phyloP scores from a whole-genome alignment of 2,113 vertebrate genomes.

The Syngnathus typhle region DNA sequence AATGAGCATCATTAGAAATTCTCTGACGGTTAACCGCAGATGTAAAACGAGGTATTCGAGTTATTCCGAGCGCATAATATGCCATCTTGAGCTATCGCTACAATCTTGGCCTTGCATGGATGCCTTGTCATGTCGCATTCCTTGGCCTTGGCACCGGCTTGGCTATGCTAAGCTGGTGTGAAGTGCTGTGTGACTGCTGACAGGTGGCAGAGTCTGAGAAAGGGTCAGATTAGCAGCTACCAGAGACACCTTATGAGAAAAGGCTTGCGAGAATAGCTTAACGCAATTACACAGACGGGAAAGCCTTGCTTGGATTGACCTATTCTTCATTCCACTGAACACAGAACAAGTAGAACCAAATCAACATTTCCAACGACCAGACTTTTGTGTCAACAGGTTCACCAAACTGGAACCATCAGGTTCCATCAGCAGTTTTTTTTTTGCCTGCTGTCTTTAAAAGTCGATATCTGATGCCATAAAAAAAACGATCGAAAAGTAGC shows the following conservation, averaged over 20 bases:
- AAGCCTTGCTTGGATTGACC: not conserved
- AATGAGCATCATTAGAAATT: slow-evolving; percentile 14
- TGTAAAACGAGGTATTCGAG: slow-evolving; percentile 5
- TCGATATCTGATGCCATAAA: not conserved
- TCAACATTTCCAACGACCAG: not conserved
- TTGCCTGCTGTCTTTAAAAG: slow-evolving; percentile 3
- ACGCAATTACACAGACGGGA: not conserved
- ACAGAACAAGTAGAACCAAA: not conserved
- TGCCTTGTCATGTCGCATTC: slow-evolving; percentile 24
- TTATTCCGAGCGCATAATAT: slow-evolving; percentile 13
- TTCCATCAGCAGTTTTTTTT: too few species aligned
- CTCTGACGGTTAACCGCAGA: slow-evolving; percentile 15
- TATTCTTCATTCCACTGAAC: not conserved
- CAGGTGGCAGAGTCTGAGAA: slow-evolving; percentile 32
- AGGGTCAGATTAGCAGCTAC: slow-evolving; percentile 33
- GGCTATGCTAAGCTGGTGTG: slow-evolving; percentile 27
- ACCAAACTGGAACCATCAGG: too few species aligned
- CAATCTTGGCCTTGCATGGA: slow-evolving; percentile 10
- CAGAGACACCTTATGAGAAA: slow-evolving; percentile 12
- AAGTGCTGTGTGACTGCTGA: slow-evolving; percentile 39
- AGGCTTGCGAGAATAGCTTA: slow-evolving; percentile 1
- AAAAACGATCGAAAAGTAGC: not conserved
- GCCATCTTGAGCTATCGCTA: slow-evolving; percentile 17
- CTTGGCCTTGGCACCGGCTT: slow-evolving; percentile 20
- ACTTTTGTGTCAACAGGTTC: too few species aligned